Conservation (phyloP, 2,888 invertebrate genomes). For the Mimachlamys varia region DNA sequence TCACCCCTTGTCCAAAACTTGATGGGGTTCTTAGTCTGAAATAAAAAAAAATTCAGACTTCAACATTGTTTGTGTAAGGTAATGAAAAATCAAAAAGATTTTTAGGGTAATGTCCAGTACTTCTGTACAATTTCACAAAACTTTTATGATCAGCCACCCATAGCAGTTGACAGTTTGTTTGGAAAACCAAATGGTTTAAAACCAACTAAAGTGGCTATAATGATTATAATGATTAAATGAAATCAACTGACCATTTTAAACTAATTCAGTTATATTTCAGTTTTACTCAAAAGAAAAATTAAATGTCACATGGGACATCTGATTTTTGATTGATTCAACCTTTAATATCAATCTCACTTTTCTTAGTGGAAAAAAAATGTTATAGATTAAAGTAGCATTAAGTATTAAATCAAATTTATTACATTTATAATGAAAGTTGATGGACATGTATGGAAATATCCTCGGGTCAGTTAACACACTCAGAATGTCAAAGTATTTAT, state of each 20-base stretch:
- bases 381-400: neutral
- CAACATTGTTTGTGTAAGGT: too few relatives aligned
- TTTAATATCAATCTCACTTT: neutral
- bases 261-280: neutral
- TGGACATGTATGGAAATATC: neutral
- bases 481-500: neutral
- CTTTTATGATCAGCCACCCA: neutral
- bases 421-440: neutral
- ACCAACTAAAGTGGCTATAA: neutral
- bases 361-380: neutral
- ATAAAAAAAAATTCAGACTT: too few relatives aligned
- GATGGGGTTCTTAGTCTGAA: too few relatives aligned
- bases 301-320: constrained; percentile 5
- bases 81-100: too few relatives aligned
- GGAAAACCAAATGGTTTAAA: neutral
- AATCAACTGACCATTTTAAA: neutral
- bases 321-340: neutral
- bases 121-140: too few relatives aligned
- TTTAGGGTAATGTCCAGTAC: too few relatives aligned
- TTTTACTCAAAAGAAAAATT: constrained; percentile 25
- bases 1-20: too few relatives aligned
- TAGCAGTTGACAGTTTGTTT: neutral
- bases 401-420: neutral
- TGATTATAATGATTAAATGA: neutral
- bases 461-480: too few relatives aligned